Evolutionary conservation across 2,797 vertebrate genomes (phyloP), one percentile per base, ranked within the genome.

Genomic region (Catamblyrhynchus diadema): DNA sequence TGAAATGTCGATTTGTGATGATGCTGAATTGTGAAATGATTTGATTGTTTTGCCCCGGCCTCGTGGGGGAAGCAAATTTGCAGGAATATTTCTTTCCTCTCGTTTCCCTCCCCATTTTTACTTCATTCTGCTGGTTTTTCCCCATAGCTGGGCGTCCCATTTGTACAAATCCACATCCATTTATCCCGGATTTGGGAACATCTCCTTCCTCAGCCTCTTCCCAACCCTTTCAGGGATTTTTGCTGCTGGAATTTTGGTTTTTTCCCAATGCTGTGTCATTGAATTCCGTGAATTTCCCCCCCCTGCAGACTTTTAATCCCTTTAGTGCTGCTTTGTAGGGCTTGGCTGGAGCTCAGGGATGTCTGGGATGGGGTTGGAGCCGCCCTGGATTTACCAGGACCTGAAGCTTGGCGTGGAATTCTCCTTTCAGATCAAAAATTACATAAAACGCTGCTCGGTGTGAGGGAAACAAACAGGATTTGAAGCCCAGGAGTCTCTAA

Each of bases 41-140:
- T 56, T 51, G 23, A 4, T 12, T 10, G 3, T 8, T 78, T 13
- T 33, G 21, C 44, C 14, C 25, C n/a, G 48, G 6, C 57, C 65
- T 70, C 16, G 12, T 4, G 25, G 21, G 25, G 14, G 45, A 88
- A 30, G 33, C 14, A 21, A 4, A 30, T 7, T 27, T 45, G 3
- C 12, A 53, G 60, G 42, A 50, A 8, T 14, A 0, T 10, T 27
- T 45, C 8, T 28, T 54, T 13, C 6, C 3, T 47, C 12, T 48
- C 24, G 0, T 12, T 69, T 64, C 37, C n/a, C 41, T 62, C 33
- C 35, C 60, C 1, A 0, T 54, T 35, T 33, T 21, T 23, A 1
- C 2, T 9, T 4, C 1, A 7, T 24, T 45, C 33, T 47, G 30
- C 1, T 6, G 0, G 1, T 11, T 39, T 64, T 30, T 2, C 19